Evolutionary conservation across 2,888 invertebrate species (phyloP), one percentile per base, ranked within the genome.

Genomic region (Drosophila paramelanica): DNA sequence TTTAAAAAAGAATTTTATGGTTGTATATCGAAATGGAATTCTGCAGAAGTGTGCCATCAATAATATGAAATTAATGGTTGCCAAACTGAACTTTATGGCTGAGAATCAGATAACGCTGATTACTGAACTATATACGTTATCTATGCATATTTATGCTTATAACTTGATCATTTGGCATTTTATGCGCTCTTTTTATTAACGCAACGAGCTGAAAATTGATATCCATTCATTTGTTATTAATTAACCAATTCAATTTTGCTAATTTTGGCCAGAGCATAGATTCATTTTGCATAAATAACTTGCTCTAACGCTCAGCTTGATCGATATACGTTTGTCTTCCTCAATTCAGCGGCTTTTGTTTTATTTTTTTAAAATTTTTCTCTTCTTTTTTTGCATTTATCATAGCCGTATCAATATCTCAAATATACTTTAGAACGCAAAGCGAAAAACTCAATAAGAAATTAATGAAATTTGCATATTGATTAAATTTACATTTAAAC

Each of bases 271-370:
- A 31, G 42, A 70, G 73, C 75, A 80, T 78, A 59, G 78, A 67
- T 73, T 65, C 49, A 39, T 46, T 69, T 74, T 73, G 70, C 70
- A 65, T 74, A 70, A 39, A 74, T 68, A 60, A 68, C 57, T 47
- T 50, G 58, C 62, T 43, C 42, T 23, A 31, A 33, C 47, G 50
- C 38, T 53, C 60, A 31, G 42, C 55, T 78, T 77, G 79, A 79
- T 79, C 80, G 79, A 80, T 80, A 80, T 77, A 60, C 23, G 75
- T 75, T 75, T 80, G 69, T 75, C 78, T 78, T 79, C 80, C 80
- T 80, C 79, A 80, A 80, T 71, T 42, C 68, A 25, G 36, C 45
- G 65, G 58, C 60, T 55, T 62, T 76, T 76, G 60, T 75, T 56
- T 49, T 39, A 31, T 11, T 11, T 11, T 33, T 3, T 11, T 11